Conservation (phyloP, 2,113 vertebrate species). For the Probosciger aterrimus region DNA sequence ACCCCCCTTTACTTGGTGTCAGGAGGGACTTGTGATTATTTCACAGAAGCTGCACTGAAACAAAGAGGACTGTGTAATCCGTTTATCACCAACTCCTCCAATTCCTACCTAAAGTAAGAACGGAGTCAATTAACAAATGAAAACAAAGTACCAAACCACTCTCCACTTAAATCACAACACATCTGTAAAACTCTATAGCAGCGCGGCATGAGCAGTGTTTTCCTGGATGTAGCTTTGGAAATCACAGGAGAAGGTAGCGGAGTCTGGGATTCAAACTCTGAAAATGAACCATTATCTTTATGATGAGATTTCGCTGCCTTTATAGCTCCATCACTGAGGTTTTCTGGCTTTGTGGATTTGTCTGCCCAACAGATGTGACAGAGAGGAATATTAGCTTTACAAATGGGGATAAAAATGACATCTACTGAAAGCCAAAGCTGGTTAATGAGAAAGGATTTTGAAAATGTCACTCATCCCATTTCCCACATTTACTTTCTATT, state of each 20-base stretch:
- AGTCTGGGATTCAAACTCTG: not conserved
- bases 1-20: not conserved
- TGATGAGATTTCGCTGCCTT: not conserved
- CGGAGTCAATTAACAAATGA: constrained; percentile 55
- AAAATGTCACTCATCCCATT: constrained; percentile 35
- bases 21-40: not conserved
- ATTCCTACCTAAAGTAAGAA: not conserved
- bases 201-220: not conserved
- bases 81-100: constrained; percentile 35
- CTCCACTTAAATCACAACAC: not conserved
- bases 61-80: not conserved
- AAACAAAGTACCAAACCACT: not conserved
- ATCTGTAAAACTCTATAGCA: not conserved
- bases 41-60: not conserved
- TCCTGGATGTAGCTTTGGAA: not conserved
- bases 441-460: constrained; percentile 58
- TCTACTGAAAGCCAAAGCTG: constrained; percentile 23
- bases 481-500: not conserved
- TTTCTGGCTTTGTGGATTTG: not conserved
- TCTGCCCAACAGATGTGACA: constrained; percentile 29
- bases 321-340: not conserved
- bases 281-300: not conserved
- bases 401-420: constrained; percentile 57
- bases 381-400: constrained; percentile 54
- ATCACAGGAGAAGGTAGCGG: not conserved